Evolutionary conservation across 1,140 invertebrate genomes (phyloP), one percentile per base, ranked within the genome.

Genomic region (Pogonomyrmex californicus): DNA sequence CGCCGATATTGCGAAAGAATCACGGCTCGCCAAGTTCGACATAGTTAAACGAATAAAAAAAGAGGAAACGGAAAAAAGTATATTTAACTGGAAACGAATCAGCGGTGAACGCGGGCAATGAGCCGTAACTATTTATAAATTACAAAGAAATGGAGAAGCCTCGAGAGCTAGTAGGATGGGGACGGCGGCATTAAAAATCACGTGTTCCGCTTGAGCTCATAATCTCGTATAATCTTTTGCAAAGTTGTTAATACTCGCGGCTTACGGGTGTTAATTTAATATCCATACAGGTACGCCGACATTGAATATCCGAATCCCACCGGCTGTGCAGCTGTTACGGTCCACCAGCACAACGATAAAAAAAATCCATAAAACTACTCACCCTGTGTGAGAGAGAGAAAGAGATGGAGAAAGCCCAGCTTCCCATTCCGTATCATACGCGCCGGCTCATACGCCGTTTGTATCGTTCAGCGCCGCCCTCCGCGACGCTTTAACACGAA

Each of bases 191-290:
- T 95, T 95, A 95, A 95, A 95, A 95, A 95, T 95, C 94, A 95
- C 95, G 94, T 94, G 94, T 95, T 95, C 91, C 94, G 94, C 93
- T 95, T 94, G 94, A 95, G 95, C 94, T 95, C 94, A 95, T 95
- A 95, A 95, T 95, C 95, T 95, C 94, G 92, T 95, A 94, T 95
- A 95, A 95, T 95, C 95, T 95, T 95, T 95, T 95, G 95, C 94
- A 95, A 95, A 95, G 95, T 95, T 95, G 95, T 95, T 95, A 95
- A 95, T 95, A 95, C 95, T 95, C 94, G 92, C 92, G 94, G 95
- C 94, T 95, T 95, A 95, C 94, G 93, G 94, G 94, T 95, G 95
- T 95, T 95, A 95, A 95, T 95, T 95, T 95, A 95, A 95, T 95
- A 95, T 95, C 95, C 95, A 95, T 95, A 95, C 94, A 95, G 94